phyloP scores from a whole-genome alignment of 64 coral and sea anemone species.

The Astreopora myriophthalma region DNA sequence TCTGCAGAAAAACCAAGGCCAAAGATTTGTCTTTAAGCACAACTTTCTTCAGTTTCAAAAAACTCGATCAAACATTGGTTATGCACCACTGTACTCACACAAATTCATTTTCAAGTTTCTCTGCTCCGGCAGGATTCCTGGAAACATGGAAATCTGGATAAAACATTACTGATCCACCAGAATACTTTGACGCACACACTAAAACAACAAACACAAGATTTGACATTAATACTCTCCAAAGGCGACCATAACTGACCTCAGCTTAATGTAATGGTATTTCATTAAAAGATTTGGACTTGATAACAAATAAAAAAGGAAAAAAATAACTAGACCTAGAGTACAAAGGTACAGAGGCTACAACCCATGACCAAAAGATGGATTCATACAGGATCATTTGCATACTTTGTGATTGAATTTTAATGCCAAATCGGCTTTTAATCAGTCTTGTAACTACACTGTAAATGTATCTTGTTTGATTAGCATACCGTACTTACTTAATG shows the following conservation, averaged over 20 bases:
- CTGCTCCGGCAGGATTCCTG: constrained; percentile 73
- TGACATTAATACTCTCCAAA: neutral
- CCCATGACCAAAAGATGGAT: too few species aligned
- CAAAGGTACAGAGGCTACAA: too few species aligned
- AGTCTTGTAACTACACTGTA: neutral
- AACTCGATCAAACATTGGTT: neutral
- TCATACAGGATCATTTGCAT: too few species aligned
- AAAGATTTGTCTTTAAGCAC: neutral
- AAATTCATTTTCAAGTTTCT: constrained; percentile 98
- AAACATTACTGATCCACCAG: constrained; percentile 90
- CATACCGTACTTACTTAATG: constrained; percentile 71
- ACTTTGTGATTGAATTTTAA: neutral
- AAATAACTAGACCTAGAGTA: too few species aligned
- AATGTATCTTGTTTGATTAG: too few species aligned
- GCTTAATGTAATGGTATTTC: too few species aligned
- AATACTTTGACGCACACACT: constrained; percentile 99
- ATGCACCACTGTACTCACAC: constrained; percentile 63
- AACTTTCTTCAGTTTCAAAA: neutral
- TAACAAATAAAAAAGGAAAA: too few species aligned
- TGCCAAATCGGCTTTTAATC: neutral
- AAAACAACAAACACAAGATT: constrained; percentile 10
- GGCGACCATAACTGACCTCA: too few species aligned
- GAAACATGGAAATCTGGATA: constrained; percentile 88
- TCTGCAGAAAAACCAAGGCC: constrained; percentile 34
- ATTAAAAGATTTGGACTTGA: too few species aligned